A percentile compares a stretch with the other conserved stretches of the same genome.
phyloP scores from a whole-genome alignment of 2,888 invertebrate species.

The Cenopis cana region DNA sequence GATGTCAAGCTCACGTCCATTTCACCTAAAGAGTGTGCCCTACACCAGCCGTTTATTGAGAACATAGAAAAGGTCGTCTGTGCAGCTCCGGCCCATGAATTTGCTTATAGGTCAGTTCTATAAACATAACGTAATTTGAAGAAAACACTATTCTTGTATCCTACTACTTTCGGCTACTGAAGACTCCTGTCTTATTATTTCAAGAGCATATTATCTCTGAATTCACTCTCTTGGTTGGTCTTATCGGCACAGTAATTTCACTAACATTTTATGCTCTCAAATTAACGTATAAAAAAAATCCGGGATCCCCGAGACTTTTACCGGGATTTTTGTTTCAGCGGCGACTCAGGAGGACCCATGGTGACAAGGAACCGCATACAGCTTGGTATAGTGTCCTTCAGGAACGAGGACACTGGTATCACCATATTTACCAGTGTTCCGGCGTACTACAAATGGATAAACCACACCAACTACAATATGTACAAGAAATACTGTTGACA shows the following conservation, averaged over 20 bases:
- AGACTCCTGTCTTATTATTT: background rate
- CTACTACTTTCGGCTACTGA: background rate
- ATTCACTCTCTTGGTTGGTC: too few species aligned
- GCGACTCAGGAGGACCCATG: slow-evolving; percentile 15
- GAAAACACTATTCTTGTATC: background rate
- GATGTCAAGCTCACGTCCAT: background rate
- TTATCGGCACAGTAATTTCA: too few species aligned
- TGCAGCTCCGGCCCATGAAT: background rate
- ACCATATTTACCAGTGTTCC: slow-evolving; percentile 5
- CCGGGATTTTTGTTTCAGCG: slow-evolving; percentile 5
- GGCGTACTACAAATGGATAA: background rate
- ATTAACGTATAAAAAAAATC: too few species aligned
- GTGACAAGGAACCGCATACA: background rate
- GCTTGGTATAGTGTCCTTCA: background rate
- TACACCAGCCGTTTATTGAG: background rate
- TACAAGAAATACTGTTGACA: background rate
- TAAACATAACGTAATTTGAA: background rate
- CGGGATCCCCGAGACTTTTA: too few species aligned
- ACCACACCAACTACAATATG: background rate
- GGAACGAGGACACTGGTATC: background rate
- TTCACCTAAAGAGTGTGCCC: background rate
- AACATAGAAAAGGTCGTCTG: background rate
- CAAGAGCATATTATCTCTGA: too few species aligned
- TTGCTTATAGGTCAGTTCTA: background rate
- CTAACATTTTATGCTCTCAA: too few species aligned